A percentile compares a stretch with the other conserved stretches of the same genome.
Conservation (phyloP, 2,797 vertebrate species). For the Gymnoscopelus microlampas region DNA sequence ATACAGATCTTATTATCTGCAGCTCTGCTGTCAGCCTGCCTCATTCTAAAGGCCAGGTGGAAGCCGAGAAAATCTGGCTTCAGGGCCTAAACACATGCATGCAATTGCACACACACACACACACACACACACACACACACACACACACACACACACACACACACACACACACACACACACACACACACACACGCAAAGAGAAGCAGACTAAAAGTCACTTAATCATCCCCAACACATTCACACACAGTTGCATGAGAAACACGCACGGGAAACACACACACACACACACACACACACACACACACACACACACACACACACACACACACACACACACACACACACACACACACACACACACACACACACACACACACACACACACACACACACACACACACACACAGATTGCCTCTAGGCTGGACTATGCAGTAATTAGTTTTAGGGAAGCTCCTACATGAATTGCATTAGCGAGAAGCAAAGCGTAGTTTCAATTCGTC, state of each 20-base stretch:
- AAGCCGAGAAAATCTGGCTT: constrained; percentile 27
- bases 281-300: too few relatives aligned
- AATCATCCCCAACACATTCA: too few relatives aligned
- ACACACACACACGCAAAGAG: too few relatives aligned
- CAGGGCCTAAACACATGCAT: constrained; percentile 5
- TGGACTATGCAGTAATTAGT: constrained; percentile 48
- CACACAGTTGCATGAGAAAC: too few relatives aligned
- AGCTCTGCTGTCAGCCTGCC: constrained; percentile 3
- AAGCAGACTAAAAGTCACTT: too few relatives aligned
- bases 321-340: too few relatives aligned
- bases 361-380: too few relatives aligned
- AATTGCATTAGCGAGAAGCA: constrained; percentile 36
- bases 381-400: constrained; percentile 15
- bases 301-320: too few relatives aligned
- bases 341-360: too few relatives aligned
- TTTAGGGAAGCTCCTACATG: constrained; percentile 30
- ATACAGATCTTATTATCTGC: constrained; percentile 37
- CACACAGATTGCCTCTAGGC: constrained; percentile 32
- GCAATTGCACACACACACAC: constrained; percentile 2
- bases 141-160: constrained; percentile 18
- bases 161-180: not conserved
- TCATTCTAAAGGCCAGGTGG: constrained; percentile 47
- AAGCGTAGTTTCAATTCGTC: constrained; percentile 8
- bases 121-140: not conserved
- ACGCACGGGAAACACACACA: too few relatives aligned